Conservation (phyloP, 2,113 vertebrate genomes). For the Trogon surrucura region DNA sequence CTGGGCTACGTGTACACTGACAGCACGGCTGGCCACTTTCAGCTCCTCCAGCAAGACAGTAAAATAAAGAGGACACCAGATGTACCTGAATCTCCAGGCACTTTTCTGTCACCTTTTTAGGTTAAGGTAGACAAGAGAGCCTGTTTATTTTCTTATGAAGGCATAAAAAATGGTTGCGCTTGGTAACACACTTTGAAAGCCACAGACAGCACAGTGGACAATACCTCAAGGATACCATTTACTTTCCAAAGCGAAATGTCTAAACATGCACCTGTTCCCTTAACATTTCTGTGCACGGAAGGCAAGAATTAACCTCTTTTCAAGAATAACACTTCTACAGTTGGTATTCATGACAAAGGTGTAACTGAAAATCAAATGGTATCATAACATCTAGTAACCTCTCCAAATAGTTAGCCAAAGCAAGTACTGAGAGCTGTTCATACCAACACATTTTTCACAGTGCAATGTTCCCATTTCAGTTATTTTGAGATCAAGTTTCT, state of each 20-base stretch:
- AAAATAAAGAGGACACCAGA: background rate
- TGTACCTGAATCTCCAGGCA: background rate
- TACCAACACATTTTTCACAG: background rate
- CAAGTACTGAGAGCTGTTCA: background rate
- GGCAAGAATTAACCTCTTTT: constrained; percentile 25
- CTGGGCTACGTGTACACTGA: background rate
- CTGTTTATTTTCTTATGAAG: constrained; percentile 1
- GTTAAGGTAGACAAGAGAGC: background rate
- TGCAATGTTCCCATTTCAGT: background rate
- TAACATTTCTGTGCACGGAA: background rate
- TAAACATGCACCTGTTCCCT: background rate
- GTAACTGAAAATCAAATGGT: background rate
- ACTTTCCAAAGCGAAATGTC: background rate
- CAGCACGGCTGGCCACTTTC: background rate
- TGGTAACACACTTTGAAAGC: constrained; percentile 17
- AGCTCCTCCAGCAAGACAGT: background rate
- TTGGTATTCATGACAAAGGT: background rate
- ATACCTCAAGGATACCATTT: constrained; percentile 37
- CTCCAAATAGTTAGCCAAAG: background rate
- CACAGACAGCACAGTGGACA: background rate
- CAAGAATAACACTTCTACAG: background rate
- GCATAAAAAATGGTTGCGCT: background rate
- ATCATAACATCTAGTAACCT: background rate
- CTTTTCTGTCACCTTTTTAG: background rate
- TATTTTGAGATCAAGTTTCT: background rate